These are phyloP conservation scores for Isichthys henryi DNA, from an alignment of 2,113 vertebrate species.

Conservation along the genomic window DNA sequence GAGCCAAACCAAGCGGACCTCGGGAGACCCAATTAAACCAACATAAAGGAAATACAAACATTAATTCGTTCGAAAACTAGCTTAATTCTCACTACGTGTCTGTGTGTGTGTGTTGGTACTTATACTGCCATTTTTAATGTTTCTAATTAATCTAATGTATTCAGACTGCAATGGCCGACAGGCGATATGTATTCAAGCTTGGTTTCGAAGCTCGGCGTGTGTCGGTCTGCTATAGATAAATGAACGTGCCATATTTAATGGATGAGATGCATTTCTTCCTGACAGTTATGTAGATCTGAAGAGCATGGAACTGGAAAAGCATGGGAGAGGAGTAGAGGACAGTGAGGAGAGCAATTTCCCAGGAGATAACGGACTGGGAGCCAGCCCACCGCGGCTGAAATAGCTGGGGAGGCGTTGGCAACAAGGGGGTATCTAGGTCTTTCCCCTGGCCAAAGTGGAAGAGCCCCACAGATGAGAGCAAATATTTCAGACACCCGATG, in stretches of 20 bases:
- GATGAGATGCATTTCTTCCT: background rate
- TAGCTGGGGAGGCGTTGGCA: background rate
- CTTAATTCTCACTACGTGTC: slow-evolving; percentile 1
- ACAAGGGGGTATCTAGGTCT: background rate
- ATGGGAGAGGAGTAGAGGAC: background rate
- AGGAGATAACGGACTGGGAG: background rate
- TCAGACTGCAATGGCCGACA: background rate
- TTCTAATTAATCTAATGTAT: background rate
- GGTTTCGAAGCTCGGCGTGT: background rate
- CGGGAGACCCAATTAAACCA: slow-evolving; percentile 45
- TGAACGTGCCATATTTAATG: background rate
- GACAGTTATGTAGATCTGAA: background rate
- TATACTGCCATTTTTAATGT: background rate
- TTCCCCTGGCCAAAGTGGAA: background rate
- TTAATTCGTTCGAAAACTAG: slow-evolving; percentile 28
- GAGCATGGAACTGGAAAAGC: background rate
- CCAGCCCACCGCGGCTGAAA: background rate
- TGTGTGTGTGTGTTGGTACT: background rate
- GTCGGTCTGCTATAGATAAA: background rate
- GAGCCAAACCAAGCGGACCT: slow-evolving; percentile 29
- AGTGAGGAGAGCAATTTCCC: background rate
- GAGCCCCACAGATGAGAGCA: slow-evolving; percentile 20
- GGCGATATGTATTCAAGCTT: background rate
- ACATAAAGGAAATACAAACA: slow-evolving; percentile 37
- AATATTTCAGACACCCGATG: slow-evolving; percentile 49